Evolutionary conservation across 2,888 invertebrate species (phyloP), one percentile per base, ranked within the genome.

Genomic region (Acanthosepion esculentum): DNA sequence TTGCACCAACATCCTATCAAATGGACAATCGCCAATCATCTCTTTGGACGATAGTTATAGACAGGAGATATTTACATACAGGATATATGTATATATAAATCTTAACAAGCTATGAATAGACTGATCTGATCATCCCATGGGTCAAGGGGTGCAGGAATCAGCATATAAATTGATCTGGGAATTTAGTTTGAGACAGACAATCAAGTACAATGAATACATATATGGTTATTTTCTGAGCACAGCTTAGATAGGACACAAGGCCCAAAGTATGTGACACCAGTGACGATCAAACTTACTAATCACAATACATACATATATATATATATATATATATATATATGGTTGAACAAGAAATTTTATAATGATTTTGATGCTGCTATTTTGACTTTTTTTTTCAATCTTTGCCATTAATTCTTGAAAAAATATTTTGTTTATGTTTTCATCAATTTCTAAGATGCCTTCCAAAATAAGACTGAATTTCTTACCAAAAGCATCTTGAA

Each of bases 131-230:
- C 78, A 78, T 78, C 78, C 78, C 29, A 5, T 18, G 18, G n/a
- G 78, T 78, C 78, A 78, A 33, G 78, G 78, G 78, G 78, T 78
- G 78, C 78, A 33, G 15, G 33, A 78, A 78, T 78, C 78, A 33
- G 78, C 78, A 78, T 78, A 78, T 78, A 78, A 78, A 78, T 78
- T 78, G 78, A 33, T 78, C 78, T n/a, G n/a, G 78, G n/a, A 78
- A 78, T 41, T 41, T 41, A 20, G 12, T 78, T n/a, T 15, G n/a
- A 33, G 78, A 78, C 78, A 78, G n/a, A 78, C 78, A 78, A 78
- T 78, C n/a, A 78, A 78, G 18, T n/a, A 33, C n/a, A 78, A 78
- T n/a, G 10, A 33, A 78, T n/a, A n/a, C 78, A 78, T 78, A n/a
- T 41, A 41, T 41, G 41, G 41, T 41, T 41, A 41, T 41, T 41